Evolutionary conservation across 2,888 invertebrate species (phyloP), one percentile per base, ranked within the genome.

Genomic region (Pseudococcus longispinus): DNA sequence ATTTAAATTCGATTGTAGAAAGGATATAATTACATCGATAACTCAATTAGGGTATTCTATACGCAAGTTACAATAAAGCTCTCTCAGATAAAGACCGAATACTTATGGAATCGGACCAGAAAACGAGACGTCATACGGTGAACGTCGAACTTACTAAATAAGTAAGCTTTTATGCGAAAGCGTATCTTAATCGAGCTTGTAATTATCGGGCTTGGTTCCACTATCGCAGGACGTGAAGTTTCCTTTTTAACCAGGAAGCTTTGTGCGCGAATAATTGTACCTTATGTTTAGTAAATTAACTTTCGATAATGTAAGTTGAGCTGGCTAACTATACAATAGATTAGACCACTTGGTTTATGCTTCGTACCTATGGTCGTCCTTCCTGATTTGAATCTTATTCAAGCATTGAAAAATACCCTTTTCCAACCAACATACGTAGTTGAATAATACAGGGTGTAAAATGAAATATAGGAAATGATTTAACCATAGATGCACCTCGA

Each of bases 221-320:
- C 74, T 32, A 51, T 51, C 51, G 74, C 74, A 74, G 74, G 32
- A 74, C n/a, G 74, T 74, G 20, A 6, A 32, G 74, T 74, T 74
- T 74, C 32, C 74, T 74, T 74, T 74, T 74, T 74, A 74, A 51
- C 37, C 74, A 74, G 65, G 65, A 65, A 65, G 74, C 74, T 74
- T 74, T 74, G 74, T 65, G 65, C 65, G 11, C 26, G 65, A 65
- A 55, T 55, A n/a, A 55, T 23, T 65, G 26, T 65, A 65, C 65
- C 65, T 26, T 23, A 23, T 23, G n/a, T 26, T 26, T 65, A 65
- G 65, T 65, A 65, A 65, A 65, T 65, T 65, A 51, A 51, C n/a
- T 51, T 51, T 51, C 51, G 51, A 51, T 51, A 51, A 51, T n/a
- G 51, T 51, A 51, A 51, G 51, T 51, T n/a, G 51, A 51, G 51